Base-by-base conservation (phyloP, 2,113 vertebrate species). In the Zapus hudsonius region DNA sequence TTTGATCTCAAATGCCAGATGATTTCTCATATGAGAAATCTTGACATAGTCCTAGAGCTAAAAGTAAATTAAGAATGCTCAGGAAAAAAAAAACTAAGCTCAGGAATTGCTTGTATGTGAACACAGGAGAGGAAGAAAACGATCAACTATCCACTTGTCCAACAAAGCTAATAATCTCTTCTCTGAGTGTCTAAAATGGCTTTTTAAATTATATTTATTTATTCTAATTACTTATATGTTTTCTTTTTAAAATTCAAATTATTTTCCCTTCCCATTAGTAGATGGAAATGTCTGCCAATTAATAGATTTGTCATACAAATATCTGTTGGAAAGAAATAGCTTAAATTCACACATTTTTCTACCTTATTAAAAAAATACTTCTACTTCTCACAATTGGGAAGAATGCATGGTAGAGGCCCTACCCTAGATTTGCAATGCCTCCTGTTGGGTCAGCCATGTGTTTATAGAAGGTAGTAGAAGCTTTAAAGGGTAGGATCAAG, bases 281-380 rank as follows among this genome's bases (percentile, higher is more conserved):
- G 25, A n/a, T 47, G 67, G 15, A 84, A 73, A 67, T 61, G 79
- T 57, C 74, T 38, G 31, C 22, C 31, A 55, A 0, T 55, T 73
- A 66, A 36, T 36, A 79, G 66, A 33, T 16, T 61, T n/a, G 3
- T 73, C 44, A 40, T 55, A 2, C n/a, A 25, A 66, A 66, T 19
- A 87, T 11, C 12, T 72, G 52, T 87, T 44, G 27, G 91, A 64
- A 92, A 91, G 40, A 87, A 92, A 83, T 3, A 74, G 72, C 70
- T 89, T 25, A 74, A 55, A 64, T 8, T 4, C 64, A 59, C 9
- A 27, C 33, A n/a, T 52, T 42, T 82, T 12, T 66, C 40, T 6
- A 33, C 11, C 5, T 55, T 55, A 79, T 73, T 90, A 57, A 47
- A n/a, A 16, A 52, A 78, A 61, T 31, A 80, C n/a, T 33, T 87